A percentile compares a stretch with the other conserved stretches of the same genome.
Conservation (phyloP, 2,888 invertebrate genomes). For the Agrilus cyanescens region DNA sequence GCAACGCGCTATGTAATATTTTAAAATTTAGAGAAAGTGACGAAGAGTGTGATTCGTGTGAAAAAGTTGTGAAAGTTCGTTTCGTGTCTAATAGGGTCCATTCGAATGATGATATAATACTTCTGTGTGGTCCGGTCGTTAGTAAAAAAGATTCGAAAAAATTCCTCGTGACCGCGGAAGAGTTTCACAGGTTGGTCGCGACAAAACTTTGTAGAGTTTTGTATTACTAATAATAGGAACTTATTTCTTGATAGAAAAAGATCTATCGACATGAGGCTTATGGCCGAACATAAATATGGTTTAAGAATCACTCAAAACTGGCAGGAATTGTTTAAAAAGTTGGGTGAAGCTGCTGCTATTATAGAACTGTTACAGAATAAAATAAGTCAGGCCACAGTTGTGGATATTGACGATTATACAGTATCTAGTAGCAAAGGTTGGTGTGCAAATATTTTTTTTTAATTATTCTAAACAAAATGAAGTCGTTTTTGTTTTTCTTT, state of each 20-base stretch:
- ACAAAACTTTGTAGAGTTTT: background rate
- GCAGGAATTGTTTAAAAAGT: constrained; percentile 42
- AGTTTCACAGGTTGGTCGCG: constrained; percentile 40
- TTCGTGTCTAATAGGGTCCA: constrained; percentile 1
- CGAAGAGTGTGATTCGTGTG: constrained; percentile 10
- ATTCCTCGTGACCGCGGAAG: constrained; percentile 34
- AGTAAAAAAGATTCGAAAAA: constrained; percentile 46
- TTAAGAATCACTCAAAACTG: constrained; percentile 41
- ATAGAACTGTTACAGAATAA: constrained; percentile 60
- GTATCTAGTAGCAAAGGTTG: constrained; percentile 44
- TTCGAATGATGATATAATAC: constrained; percentile 18
- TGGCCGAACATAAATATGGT: constrained; percentile 59
- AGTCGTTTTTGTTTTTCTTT: too few species aligned
- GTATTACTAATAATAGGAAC: background rate
- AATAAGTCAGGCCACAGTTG: constrained; percentile 46
- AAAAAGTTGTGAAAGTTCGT: too few species aligned
- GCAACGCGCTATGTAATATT: constrained; percentile 30
- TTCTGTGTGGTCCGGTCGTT: constrained; percentile 49
- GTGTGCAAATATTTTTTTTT: constrained; percentile 2
- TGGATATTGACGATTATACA: constrained; percentile 37
- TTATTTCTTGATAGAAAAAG: constrained; percentile 38
- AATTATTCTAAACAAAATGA: constrained; percentile 1
- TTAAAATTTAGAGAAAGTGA: constrained; percentile 30
- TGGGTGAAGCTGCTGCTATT: constrained; percentile 53
- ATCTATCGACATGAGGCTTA: constrained; percentile 49